Conservation (phyloP, 2,113 vertebrate species). For the Oreocharis arfaki region DNA sequence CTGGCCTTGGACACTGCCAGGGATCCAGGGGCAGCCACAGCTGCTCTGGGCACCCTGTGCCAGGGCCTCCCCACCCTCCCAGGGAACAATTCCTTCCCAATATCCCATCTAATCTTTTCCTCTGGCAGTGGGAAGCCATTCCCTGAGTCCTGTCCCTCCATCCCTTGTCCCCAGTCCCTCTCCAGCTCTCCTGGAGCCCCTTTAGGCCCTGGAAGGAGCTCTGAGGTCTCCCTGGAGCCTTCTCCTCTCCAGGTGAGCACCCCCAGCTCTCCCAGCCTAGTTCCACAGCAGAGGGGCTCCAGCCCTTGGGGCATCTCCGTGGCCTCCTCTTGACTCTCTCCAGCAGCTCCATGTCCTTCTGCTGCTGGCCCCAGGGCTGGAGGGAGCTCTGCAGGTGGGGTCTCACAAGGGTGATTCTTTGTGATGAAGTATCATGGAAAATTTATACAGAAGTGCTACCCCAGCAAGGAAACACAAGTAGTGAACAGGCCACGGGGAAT, state of each 20-base stretch:
- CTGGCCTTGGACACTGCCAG: neutral
- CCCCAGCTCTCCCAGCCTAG: neutral
- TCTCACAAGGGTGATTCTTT: neutral
- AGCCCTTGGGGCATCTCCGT: fast-evolving
- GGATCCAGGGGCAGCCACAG: neutral
- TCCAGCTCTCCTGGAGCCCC: neutral
- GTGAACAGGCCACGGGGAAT: fast-evolving
- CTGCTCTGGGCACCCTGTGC: neutral
- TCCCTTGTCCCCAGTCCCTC: neutral
- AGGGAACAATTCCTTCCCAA: neutral
- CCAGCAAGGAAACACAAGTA: neutral
- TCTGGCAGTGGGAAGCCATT: neutral
- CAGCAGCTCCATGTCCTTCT: neutral
- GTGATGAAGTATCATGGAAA: neutral
- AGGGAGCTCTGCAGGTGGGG: neutral
- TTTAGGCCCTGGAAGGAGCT: neutral
- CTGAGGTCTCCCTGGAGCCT: neutral
- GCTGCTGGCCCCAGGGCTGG: neutral
- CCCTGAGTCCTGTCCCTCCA: neutral
- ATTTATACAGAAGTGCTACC: neutral
- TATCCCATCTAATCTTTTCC: fast-evolving
- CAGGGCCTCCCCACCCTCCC: neutral
- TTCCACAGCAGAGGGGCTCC: neutral
- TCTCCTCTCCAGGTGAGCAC: neutral
- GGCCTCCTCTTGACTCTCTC: neutral